Conservation (phyloP, 1,140 invertebrate genomes). For the Phthorimaea operculella region DNA sequence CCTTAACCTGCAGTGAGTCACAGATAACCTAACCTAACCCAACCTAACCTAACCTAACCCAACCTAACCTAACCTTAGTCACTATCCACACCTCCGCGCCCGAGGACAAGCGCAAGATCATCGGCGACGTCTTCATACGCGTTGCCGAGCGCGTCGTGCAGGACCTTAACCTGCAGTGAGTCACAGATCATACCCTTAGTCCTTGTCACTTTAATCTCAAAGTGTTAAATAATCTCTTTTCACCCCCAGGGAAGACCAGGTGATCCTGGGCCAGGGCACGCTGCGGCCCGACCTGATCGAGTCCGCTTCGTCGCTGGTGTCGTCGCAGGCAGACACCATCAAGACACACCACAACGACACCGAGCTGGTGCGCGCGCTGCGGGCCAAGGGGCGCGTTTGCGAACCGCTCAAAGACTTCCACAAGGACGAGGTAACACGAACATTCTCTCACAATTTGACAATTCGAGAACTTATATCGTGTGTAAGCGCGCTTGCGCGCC, state of each 20-base stretch:
- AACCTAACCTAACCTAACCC: too few relatives aligned
- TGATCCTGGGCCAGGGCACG: conserved; percentile 90
- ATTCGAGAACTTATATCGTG: too few relatives aligned
- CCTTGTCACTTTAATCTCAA: too few relatives aligned
- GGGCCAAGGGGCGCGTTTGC: conserved; percentile 88
- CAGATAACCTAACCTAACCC: too few relatives aligned
- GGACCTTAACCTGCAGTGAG: conserved; percentile 74
- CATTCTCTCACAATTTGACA: too few relatives aligned
- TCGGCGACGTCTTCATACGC: conserved; percentile 97
- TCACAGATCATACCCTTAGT: neutral
- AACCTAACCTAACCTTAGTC: too few relatives aligned
- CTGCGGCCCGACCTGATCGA: conserved; percentile 98
- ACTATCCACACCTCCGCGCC: conserved; percentile 86
- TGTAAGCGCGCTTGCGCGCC: too few relatives aligned
- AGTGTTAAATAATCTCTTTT: neutral
- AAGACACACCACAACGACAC: conserved; percentile 99
- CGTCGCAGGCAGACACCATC: conserved; percentile 91
- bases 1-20: conserved; percentile 77
- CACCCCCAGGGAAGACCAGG: conserved; percentile 77
- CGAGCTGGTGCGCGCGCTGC: conserved; percentile 89
- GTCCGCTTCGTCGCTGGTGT: conserved; percentile 90
- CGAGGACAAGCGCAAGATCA: conserved; percentile 98
- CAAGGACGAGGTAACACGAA: conserved; percentile 90
- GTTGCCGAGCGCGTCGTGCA: conserved; percentile 87
- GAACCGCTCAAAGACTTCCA: conserved; percentile 99